Percentiles rank a stretch among this genome's conserved stretches.
These are phyloP conservation scores for Idaea dimidiata DNA, from an alignment of 2,888 invertebrate genomes.

Conservation along the genomic window DNA sequence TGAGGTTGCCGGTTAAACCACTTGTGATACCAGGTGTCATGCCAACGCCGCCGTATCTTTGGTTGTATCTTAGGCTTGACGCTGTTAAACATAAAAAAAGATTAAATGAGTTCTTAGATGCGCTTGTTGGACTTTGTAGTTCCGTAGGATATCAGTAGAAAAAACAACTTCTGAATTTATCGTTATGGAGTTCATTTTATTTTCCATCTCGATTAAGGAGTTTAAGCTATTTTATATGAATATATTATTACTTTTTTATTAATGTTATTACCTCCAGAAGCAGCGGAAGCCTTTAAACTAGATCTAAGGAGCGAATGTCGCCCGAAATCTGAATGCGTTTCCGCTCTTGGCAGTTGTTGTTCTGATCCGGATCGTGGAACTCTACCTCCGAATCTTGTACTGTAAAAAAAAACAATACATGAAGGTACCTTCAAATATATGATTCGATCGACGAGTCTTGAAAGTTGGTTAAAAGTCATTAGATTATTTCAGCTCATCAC, in stretches of 20 bases:
- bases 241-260: not conserved
- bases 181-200: no score
- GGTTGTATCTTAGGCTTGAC: constrained; percentile 82
- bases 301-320: constrained; percentile 90
- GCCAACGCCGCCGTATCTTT: constrained; percentile 79
- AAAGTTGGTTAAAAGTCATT: no score
- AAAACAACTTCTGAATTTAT: no score
- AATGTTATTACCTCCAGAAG: constrained; percentile 50
- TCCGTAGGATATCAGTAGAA: no score
- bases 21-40: constrained; percentile 54
- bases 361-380: constrained; percentile 95
- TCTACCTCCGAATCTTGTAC: constrained; percentile 68
- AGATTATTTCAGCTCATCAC: no score
- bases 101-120: no score
- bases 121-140: no score
- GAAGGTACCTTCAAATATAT: no score
- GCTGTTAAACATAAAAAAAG: constrained; percentile 40
- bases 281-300: constrained; percentile 85
- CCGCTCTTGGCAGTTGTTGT: constrained; percentile 92
- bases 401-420: constrained; percentile 30
- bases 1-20: constrained; percentile 45
- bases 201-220: no score
- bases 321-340: constrained; percentile 90
- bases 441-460: no score
- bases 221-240: constrained; percentile 12